Base-by-base conservation (phyloP, 1,140 invertebrate genomes). In the Listronotus bonariensis region DNA sequence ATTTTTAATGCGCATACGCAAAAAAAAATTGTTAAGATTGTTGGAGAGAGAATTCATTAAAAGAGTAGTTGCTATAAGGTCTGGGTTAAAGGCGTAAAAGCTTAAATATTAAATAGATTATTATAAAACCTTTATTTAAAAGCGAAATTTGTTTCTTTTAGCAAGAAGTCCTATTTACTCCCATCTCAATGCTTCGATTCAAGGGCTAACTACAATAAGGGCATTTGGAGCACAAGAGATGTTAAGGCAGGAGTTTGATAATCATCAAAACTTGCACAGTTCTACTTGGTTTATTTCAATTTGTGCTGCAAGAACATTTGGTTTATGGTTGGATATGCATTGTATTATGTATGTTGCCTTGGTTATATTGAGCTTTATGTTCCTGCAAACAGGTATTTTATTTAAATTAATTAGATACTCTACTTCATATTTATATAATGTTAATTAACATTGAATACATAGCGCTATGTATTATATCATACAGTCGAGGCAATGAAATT, bases 111-210 rank as follows among this genome's bases (percentile, higher is more conserved):
- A n/a, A n/a, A n/a, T n/a, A n/a, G n/a, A n/a, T n/a, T n/a, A n/a
- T n/a, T n/a, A n/a, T n/a, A n/a, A n/a, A 5, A 26, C 20, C 5
- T 1, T 26, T 26, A 26, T 26, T 26, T 5, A 26, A 26, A 26
- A n/a, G n/a, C 20, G 20, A 53, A 3, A 14, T 46, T 20, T 12
- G 26, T 38, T 34, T 18, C 60, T 49, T 46, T 11, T 67, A 88
- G 87, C 84, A 12, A 85, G 87, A 54, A 90, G 88, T 79, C 93
- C 93, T 0, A 84, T 96, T 0, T 93, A 92, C 73, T 90, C 91
- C 0, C 92, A 95, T 65, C 82, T 95, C 32, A 90, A 87, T 26
- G 84, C 91, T 0, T 88, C 90, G 0, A 72, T 95, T 1, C 86
- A 88, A 68, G 93, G 93, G 3, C 80, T 95, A 5, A 84, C 87